These are phyloP conservation scores for Aulostomus chinensis DNA, from an alignment of 2,797 vertebrate species.

Conservation along the genomic window DNA sequence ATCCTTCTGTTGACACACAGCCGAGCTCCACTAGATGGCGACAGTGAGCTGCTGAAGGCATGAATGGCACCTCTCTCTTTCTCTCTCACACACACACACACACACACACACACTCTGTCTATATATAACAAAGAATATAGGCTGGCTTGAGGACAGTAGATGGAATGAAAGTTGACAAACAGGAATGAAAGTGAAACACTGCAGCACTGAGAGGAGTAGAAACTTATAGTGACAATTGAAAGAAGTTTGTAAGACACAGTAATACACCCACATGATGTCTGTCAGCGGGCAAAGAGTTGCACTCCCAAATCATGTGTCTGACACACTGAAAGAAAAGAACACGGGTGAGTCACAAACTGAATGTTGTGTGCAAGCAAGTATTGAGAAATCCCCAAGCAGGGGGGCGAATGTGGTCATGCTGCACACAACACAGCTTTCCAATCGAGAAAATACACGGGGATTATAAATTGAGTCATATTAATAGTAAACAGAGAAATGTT, in stretches of 20 bases:
- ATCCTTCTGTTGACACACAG: constrained; percentile 36
- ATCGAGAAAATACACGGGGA: constrained; percentile 57
- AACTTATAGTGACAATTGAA: constrained; percentile 63
- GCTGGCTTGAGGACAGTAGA: constrained; percentile 23
- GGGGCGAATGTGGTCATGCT: constrained; percentile 35
- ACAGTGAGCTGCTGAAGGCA: constrained; percentile 43
- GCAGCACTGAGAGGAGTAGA: not conserved
- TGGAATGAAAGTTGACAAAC: constrained; percentile 29
- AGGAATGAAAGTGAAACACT: constrained; percentile 63
- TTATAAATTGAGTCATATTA: constrained; percentile 64
- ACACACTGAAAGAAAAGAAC: constrained; percentile 43
- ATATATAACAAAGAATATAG: constrained; percentile 16
- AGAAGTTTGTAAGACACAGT: constrained; percentile 39
- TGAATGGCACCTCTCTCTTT: too few species aligned
- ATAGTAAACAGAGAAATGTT: constrained; percentile 46
- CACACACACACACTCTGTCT: constrained; percentile 11
- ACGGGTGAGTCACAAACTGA: constrained; percentile 59
- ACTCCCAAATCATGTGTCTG: constrained; percentile 71
- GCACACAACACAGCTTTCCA: constrained; percentile 27
- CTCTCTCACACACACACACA: too few species aligned
- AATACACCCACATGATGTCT: constrained; percentile 53
- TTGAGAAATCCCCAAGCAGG: constrained; percentile 65
- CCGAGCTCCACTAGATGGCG: constrained; percentile 82
- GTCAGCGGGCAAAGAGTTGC: too few species aligned
- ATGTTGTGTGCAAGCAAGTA: constrained; percentile 31